Evolutionary conservation across 2,888 invertebrate genomes (phyloP).

Genomic region (Tupiocoris notatus): DNA sequence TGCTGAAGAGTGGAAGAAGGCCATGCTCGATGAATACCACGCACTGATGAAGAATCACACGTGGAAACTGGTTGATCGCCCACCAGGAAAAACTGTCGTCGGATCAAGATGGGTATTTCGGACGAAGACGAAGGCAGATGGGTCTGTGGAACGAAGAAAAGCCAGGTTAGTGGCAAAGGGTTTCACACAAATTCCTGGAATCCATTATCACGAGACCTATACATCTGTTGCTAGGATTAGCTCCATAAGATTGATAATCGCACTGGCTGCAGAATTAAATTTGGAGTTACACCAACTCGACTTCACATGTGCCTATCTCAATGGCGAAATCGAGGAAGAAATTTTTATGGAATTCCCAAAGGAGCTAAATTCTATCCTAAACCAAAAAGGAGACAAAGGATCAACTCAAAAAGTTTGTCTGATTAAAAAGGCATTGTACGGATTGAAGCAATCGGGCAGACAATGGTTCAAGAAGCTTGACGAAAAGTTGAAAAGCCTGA

Average conservation of each 20-base stretch:
- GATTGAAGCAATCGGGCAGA: too few relatives aligned
- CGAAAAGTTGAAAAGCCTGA: background rate
- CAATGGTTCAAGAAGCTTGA: too few relatives aligned
- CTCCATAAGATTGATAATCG: background rate
- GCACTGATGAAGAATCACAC: background rate
- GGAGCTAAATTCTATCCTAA: too few relatives aligned
- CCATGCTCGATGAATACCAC: background rate
- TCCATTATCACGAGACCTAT: background rate
- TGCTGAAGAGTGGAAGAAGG: background rate
- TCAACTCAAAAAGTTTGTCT: background rate
- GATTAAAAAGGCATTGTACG: too few relatives aligned
- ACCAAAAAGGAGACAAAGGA: too few relatives aligned
- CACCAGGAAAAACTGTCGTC: background rate
- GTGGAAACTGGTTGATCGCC: background rate
- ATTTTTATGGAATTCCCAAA: background rate
- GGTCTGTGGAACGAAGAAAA: background rate
- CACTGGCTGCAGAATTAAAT: background rate
- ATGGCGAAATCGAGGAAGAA: background rate
- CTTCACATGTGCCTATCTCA: background rate
- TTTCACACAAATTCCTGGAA: conserved; percentile 9
- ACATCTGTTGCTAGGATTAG: background rate
- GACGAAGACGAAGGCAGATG: background rate
- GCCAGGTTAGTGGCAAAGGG: conserved; percentile 20
- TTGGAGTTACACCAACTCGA: background rate
- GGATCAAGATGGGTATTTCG: background rate